These are phyloP conservation scores for Drosophila setifemur DNA, from an alignment of 1,140 invertebrate genomes.

Conservation along the genomic window DNA sequence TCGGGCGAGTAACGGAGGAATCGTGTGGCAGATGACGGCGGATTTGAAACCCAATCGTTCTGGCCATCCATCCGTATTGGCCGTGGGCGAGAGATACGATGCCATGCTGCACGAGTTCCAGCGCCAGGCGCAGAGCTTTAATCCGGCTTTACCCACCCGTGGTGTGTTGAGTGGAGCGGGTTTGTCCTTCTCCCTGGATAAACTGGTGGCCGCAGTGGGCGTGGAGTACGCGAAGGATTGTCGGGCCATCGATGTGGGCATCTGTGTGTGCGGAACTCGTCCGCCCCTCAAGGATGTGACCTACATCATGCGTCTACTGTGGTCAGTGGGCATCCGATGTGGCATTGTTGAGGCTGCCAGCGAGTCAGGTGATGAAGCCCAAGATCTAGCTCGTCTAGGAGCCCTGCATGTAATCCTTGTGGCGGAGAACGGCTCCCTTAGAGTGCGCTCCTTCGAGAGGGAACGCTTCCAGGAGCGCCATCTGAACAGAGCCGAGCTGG, in stretches of 20 bases:
- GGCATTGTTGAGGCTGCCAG: slow-evolving; percentile 80
- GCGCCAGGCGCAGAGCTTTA: slow-evolving; percentile 70
- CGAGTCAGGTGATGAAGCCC: slow-evolving; percentile 85
- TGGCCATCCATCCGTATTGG: slow-evolving; percentile 72
- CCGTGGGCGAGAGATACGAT: slow-evolving; percentile 83
- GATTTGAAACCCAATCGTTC: slow-evolving; percentile 74
- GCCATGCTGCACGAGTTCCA: slow-evolving; percentile 83
- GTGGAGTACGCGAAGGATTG: slow-evolving; percentile 78
- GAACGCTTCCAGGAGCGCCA: slow-evolving; percentile 87
- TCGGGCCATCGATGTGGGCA: slow-evolving; percentile 85
- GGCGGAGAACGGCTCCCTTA: slow-evolving; percentile 85
- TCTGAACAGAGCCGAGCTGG: slow-evolving; percentile 84
- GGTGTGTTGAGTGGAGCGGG: slow-evolving; percentile 86
- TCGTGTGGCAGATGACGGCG: slow-evolving; percentile 80
- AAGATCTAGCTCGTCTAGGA: slow-evolving; percentile 86
- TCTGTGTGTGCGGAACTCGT: slow-evolving; percentile 86
- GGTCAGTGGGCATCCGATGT: slow-evolving; percentile 82
- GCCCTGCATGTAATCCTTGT: slow-evolving; percentile 87
- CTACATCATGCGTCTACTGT: slow-evolving; percentile 82
- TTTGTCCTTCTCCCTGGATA: slow-evolving; percentile 89
- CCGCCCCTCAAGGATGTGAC: slow-evolving; percentile 86
- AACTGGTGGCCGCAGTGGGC: slow-evolving; percentile 85
- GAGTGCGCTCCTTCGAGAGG: slow-evolving; percentile 85
- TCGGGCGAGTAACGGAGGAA: slow-evolving; percentile 60
- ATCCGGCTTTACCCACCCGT: slow-evolving; percentile 65